Evolutionary conservation across 2,888 invertebrate species (phyloP).

Genomic region (Apotomis capreana): DNA sequence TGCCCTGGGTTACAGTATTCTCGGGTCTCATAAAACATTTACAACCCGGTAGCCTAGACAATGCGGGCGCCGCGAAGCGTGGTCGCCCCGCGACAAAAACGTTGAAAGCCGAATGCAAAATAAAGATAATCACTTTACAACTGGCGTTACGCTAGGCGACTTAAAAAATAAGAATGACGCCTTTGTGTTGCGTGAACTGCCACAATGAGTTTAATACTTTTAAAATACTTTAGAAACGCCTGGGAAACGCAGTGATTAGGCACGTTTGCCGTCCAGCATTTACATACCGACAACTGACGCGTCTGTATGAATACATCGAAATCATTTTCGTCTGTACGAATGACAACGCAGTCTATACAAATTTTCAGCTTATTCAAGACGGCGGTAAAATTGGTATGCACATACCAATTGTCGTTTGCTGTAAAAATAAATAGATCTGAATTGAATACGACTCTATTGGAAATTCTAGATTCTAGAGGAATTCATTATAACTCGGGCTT

Average conservation of each 20-base stretch:
- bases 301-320: slow-evolving; percentile 23
- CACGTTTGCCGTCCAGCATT: slow-evolving; percentile 44
- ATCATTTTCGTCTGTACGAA: slow-evolving; percentile 13
- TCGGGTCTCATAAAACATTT: slow-evolving; percentile 1
- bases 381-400: neutral
- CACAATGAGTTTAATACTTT: slow-evolving; percentile 40
- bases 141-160: slow-evolving; percentile 43
- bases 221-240: slow-evolving; percentile 42
- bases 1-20: neutral
- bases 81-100: slow-evolving; percentile 40
- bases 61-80: slow-evolving; percentile 31
- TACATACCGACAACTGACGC: slow-evolving; percentile 42
- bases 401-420: neutral
- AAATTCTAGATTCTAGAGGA: too few relatives aligned
- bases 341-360: neutral
- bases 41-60: slow-evolving; percentile 26
- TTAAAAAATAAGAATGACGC: slow-evolving; percentile 42
- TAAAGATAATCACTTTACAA: slow-evolving; percentile 44
- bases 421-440: neutral
- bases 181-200: slow-evolving; percentile 39
- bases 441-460: too few relatives aligned
- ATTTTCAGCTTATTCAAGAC: neutral
- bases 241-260: slow-evolving; percentile 46
- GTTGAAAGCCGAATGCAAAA: slow-evolving; percentile 44
- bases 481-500: too few relatives aligned